Evolutionary conservation across 2,888 invertebrate species (phyloP), one percentile per base, ranked within the genome.

Genomic region (Synergus umbraculus): DNA sequence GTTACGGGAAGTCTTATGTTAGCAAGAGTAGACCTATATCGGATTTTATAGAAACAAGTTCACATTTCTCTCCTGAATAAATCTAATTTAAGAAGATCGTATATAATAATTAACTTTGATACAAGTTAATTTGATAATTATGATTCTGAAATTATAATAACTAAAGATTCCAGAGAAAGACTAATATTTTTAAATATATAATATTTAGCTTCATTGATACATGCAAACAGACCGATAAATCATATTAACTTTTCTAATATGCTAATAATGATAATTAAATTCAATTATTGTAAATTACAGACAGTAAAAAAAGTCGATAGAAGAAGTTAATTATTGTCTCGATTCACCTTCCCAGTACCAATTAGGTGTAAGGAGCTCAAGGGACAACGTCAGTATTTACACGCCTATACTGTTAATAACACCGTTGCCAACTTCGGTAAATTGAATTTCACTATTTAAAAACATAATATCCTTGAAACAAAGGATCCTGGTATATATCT

Each of bases 351-450:
- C 49, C 29, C 46, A 69, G 69, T 49, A 49, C 29, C 69, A 69
- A 69, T 69, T 69, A 69, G 22, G 22, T 22, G 29, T 69, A 69
- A 69, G 22, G 46, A 69, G 69, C 29, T 69, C 69, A 69, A 69
- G 69, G 69, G 69, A 69, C 69, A 46, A 49, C 44, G 49, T 22
- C 46, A 46, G 54, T 54, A 54, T 18, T 54, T 29, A 29, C 69
- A 69, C 49, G 69, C 69, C 69, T 69, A 46, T 46, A 13, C 49
- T 69, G 69, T 29, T 69, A 69, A 69, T 69, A 69, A 69, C 46
- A 22, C 49, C 9, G 49, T 49, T 69, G 29, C 69, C 46, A 69
- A 29, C 69, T 69, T 46, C 29, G 69, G 49, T 69, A 69, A 69
- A 69, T 69, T 69, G 49, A 69, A 69, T 69, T 46, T 29, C 9